Base-by-base conservation (phyloP, 1,140 invertebrate species). In the Drosophila varians region DNA sequence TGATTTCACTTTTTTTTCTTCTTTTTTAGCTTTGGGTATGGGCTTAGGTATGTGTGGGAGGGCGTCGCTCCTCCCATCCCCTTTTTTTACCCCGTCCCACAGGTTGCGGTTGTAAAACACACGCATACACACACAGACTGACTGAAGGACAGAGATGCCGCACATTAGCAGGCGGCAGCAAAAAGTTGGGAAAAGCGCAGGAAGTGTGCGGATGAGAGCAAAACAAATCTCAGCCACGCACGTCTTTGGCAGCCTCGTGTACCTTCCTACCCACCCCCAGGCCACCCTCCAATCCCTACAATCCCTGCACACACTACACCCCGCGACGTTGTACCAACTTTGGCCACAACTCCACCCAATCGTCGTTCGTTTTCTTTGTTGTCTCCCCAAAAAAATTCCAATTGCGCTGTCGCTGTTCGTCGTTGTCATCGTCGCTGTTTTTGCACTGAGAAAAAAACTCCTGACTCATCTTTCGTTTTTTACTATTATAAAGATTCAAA, bases 171-270 rank as follows among this genome's bases (percentile, higher is more conserved):
- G 61, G 49, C 4, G 55, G 46, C 48, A 54, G 56, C 68, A 48
- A 71, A 74, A 74, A 74, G 71, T 74, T 74, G 45, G 52, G 53
- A 64, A 57, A 4, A 57, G 70, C 60, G 38, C 60, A 65, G 71
- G 71, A 74, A 57, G 71, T 74, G 71, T 38, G 71, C 71, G 71
- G 70, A 74, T 74, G 71, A 70, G 75, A 52, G 80, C 72, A 62
- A 75, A 77, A 77, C 82, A 86, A 86, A 86, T 86, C 80, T 86
- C 80, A 77, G 82, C 72, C 70, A 62, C 80, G 66, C 79, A 86
- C 82, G 80, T 87, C 74, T 74, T 77, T 65, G 45, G 56, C 70
- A 76, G 70, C 74, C 74, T 74, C 70, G 49, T 64, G 43, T 49
- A 56, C 40, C 18, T 18, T 8, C 23, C 6, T 26, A 28, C 14